phyloP scores from a whole-genome alignment of 2,113 vertebrate species.

The Melanerpes aurifrons region DNA sequence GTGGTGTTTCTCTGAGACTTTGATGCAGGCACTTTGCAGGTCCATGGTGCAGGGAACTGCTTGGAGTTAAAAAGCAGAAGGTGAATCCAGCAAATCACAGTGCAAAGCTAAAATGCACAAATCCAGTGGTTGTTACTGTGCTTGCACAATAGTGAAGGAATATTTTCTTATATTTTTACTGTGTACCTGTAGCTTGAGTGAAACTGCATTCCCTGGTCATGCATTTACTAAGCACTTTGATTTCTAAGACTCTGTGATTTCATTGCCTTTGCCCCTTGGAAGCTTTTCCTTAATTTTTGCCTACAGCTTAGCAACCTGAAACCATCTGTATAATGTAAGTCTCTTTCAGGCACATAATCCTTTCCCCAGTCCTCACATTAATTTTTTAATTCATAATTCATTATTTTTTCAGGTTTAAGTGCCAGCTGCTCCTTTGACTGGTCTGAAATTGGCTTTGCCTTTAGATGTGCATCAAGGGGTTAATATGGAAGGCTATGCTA shows the following conservation, averaged over 20 bases:
- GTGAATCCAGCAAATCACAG: not conserved
- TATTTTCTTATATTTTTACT: not conserved
- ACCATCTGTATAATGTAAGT: not conserved
- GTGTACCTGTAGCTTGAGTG: not conserved
- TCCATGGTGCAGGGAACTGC: not conserved
- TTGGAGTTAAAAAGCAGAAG: not conserved
- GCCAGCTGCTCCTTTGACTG: not conserved
- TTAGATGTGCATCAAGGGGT: not conserved
- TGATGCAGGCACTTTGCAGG: not conserved
- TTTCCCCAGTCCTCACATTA: not conserved
- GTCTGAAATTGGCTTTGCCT: not conserved
- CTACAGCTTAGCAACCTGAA: slow-evolving; percentile 20
- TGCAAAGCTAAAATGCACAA: not conserved
- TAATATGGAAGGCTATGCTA: not conserved
- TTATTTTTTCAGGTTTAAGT: not conserved
- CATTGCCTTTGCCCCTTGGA: not conserved
- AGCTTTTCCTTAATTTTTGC: not conserved
- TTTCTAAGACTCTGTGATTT: not conserved
- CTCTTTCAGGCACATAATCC: not conserved
- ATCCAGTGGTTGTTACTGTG: rapidly evolving
- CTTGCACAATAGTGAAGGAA: not conserved
- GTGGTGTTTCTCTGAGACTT: not conserved
- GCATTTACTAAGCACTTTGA: not conserved
- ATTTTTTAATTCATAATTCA: not conserved
- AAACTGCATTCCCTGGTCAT: not conserved